Evolutionary conservation across 2,113 vertebrate genomes (phyloP), one percentile per base, ranked within the genome.

Genomic region (Anguilla rostrata): DNA sequence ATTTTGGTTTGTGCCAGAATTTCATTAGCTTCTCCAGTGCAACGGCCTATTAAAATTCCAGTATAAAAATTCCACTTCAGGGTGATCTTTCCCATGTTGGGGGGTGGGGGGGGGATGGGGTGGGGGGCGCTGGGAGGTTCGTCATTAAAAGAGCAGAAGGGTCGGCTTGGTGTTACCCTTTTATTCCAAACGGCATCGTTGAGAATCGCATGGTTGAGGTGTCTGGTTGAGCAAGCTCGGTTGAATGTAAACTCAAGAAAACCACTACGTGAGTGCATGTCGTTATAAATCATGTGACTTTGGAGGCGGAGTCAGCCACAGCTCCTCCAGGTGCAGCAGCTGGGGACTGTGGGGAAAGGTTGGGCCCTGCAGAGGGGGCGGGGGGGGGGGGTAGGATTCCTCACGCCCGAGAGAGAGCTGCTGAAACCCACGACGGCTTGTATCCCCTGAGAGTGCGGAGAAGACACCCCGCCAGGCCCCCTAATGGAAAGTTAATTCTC

Each of bases 401-500:
- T n/a, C n/a, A 9, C n/a, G 7, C n/a, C n/a, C 71, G 3, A 26
- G 20, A 8, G 60, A 26, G 26, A 53, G 49, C 49, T 9, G 0
- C 7, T 53, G 22, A 66, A 20, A 60, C 15, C 15, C 14, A 5
- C 63, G 4, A 14, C 26, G 7, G 71, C 71, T 60, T 60, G 57
- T 20, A 60, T 60, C 57, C 34, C 26, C 71, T n/a, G 71, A 75
- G 71, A 75, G 4, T 0, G 29, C n/a, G 26, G n/a, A 75, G 71
- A 34, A 4, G 7, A 75, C 71, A 75, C 71, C 71, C n/a, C 7
- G 71, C n/a, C 34, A 6, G 9, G 71, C 71, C 12, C 34, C 26
- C n/a, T 75, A 75, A 75, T 75, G 71, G 71, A 75, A 75, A 75
- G 71, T 11, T 75, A 75, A 75, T 75, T 75, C n/a, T 26, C n/a